Percentiles rank a stretch among this genome's conserved stretches.
Evolutionary conservation across 2,113 vertebrate species (phyloP).

Genomic region (Engraulis encrasicolus): DNA sequence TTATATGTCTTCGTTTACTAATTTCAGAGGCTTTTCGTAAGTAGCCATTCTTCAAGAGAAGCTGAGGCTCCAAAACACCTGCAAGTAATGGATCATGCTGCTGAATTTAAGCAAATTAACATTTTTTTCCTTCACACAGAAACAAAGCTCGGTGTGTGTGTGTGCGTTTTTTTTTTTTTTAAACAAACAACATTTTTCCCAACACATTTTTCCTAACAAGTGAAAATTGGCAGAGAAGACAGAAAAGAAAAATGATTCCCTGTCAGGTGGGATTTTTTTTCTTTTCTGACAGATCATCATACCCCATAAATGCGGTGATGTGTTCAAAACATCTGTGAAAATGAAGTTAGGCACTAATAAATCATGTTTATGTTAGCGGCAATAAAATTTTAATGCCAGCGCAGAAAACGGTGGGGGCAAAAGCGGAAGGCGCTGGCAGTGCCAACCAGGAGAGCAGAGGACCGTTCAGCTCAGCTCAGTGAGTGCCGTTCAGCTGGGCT

Average conservation of each 20-base stretch:
- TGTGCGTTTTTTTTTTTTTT: background rate
- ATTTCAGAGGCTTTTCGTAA: background rate
- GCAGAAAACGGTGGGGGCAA: background rate
- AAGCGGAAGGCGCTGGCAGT: too few species aligned
- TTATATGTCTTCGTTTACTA: constrained; percentile 3
- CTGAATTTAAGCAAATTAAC: background rate
- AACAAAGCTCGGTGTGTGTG: too few species aligned
- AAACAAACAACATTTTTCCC: background rate
- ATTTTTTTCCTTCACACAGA: background rate
- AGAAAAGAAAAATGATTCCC: background rate
- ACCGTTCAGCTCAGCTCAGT: too few species aligned
- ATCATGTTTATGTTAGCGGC: background rate
- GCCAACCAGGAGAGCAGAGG: too few species aligned
- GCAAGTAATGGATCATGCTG: background rate
- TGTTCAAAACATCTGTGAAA: background rate
- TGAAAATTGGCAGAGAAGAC: background rate
- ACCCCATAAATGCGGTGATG: background rate
- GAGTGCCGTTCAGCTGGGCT: too few species aligned
- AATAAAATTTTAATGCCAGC: background rate
- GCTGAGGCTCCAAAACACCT: background rate
- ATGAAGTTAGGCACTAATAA: background rate
- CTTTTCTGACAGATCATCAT: background rate
- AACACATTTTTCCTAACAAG: background rate
- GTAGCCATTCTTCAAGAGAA: constrained; percentile 53
- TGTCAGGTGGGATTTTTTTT: too few species aligned